Evolutionary conservation across 2,113 vertebrate species (phyloP), one percentile per base, ranked within the genome.

Genomic region (Hipposideros armiger): DNA sequence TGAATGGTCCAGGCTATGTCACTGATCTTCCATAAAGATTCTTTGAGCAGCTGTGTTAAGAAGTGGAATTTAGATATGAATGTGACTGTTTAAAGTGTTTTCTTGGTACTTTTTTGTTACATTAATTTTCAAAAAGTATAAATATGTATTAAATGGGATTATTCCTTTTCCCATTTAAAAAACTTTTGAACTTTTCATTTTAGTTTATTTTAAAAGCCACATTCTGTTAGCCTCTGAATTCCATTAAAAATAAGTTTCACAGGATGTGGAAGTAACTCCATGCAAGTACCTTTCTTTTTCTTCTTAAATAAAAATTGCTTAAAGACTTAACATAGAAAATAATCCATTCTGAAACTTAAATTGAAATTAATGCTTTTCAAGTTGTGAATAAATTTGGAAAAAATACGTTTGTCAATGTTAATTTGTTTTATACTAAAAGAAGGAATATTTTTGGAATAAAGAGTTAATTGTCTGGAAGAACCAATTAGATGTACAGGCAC

Each of bases 1-100:
- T 98, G 97, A 67, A 95, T 92, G 83, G 94, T 97, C 97, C 97
- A 98, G 73, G 74, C 78, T 4, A 10, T 7, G 0, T 98, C 96
- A 56, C 1, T n/a, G 72, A 98, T 98, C 72, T 87, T 95, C 96
- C 93, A 72, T 19, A 98, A 93, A 17, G 96, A 93, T 93, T 98
- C 97, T 94, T 94, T 97, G 73, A 98, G 97, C 69, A 98, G 56
- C 97, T 97, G 85, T 87, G 58, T 22, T 40, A 81, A 58, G 45
- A 94, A 92, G 77, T 67, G 14, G 56, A 92, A 87, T 42, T 90
- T 47, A 95, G n/a, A 76, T 30, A n/a, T 20, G 28, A 70, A 20
- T 66, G 19, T 69, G 24, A 56, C 11, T 22, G 10, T 36, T 94
- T 42, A 58, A 30, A 60, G 22, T 74, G 26, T 5, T 92, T 92